A percentile compares a stretch with the other conserved stretches of the same genome.
phyloP scores from a whole-genome alignment of 2,888 invertebrate species.

The Metacarcinus magister region DNA sequence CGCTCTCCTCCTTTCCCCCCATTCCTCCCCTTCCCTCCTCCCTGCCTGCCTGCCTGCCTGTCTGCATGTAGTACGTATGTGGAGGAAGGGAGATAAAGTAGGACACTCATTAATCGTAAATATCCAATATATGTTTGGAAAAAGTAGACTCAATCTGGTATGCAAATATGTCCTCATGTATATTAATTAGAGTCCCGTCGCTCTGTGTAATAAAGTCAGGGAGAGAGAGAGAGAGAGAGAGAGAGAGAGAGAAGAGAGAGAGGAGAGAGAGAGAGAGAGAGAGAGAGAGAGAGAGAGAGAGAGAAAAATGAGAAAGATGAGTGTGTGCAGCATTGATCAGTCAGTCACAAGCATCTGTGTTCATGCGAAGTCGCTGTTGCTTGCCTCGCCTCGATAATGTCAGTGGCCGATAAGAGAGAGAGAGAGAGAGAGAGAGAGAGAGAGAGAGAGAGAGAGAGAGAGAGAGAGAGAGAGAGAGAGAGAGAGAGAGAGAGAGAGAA shows the following conservation, averaged over 20 bases:
- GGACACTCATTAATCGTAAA: background rate
- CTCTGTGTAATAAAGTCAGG: slow-evolving; percentile 22
- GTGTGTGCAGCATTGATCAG: no score
- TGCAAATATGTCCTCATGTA: slow-evolving; percentile 18
- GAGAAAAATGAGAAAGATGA: background rate
- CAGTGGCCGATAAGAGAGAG: no score
- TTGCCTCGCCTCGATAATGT: no score
- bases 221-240: slow-evolving; percentile 38
- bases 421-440: no score
- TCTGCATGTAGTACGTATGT: background rate
- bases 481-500: no score
- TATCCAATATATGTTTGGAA: background rate
- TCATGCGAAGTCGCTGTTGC: no score
- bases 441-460: no score
- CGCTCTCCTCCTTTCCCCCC: background rate
- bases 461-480: no score
- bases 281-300: background rate
- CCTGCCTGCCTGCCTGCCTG: background rate
- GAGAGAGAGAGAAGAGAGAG: background rate
- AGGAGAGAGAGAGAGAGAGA: slow-evolving; percentile 30
- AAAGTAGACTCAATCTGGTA: slow-evolving; percentile 30
- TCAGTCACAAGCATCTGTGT: no score
- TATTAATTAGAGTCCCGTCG: slow-evolving; percentile 23
- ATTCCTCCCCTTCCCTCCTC: background rate
- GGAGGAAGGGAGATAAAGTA: background rate